These are phyloP conservation scores for Holacanthus passer DNA, from an alignment of 2,113 vertebrate genomes.

Conservation along the genomic window DNA sequence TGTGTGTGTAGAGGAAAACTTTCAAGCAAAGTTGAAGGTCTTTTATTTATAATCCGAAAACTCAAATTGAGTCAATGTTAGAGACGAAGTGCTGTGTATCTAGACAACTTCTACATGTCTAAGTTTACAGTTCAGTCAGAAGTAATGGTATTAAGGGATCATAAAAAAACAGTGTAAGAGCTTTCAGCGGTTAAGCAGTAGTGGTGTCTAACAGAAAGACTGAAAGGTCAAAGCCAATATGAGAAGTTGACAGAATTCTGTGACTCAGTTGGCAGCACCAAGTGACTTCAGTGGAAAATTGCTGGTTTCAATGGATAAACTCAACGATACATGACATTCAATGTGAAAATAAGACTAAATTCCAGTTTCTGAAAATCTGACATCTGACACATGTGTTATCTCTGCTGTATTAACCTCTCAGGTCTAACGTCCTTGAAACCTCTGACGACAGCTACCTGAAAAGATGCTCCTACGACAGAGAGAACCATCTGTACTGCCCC, in stretches of 20 bases:
- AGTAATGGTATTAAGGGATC: background rate
- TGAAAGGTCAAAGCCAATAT: background rate
- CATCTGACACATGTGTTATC: background rate
- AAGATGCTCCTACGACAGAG: constrained; percentile 85
- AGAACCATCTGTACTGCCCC: constrained; percentile 90
- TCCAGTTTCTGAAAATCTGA: constrained; percentile 5
- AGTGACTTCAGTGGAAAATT: background rate
- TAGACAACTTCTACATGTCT: too few species aligned
- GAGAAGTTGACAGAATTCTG: background rate
- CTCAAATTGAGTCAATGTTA: background rate
- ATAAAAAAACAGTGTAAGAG: background rate
- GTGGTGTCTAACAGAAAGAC: background rate
- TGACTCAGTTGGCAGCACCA: background rate
- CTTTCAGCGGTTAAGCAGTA: background rate
- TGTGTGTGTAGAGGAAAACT: background rate
- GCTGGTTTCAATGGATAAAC: background rate
- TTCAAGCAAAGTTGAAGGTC: background rate
- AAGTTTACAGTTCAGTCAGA: background rate
- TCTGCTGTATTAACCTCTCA: constrained; percentile 59
- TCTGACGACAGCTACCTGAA: constrained; percentile 87
- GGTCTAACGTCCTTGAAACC: constrained; percentile 89
- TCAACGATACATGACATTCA: background rate
- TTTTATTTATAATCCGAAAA: background rate
- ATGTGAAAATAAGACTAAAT: background rate
- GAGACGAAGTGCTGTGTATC: background rate